Evolutionary conservation across 2,113 vertebrate species (phyloP).

Genomic region (Pseudonaja textilis): DNA sequence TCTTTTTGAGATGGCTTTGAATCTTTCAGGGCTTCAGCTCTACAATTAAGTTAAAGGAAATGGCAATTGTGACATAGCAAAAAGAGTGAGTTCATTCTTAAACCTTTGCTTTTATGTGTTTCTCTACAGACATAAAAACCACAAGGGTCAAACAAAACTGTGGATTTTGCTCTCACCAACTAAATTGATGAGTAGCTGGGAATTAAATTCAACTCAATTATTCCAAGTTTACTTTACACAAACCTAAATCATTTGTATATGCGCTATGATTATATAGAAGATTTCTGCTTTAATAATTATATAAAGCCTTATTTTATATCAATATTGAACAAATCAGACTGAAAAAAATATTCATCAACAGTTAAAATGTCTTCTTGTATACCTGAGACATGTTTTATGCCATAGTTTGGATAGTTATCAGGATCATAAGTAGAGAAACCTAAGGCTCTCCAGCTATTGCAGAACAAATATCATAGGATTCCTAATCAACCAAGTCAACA

Average conservation of each 20-base stretch:
- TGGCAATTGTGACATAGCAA: neutral
- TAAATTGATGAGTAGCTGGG: neutral
- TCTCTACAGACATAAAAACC: neutral
- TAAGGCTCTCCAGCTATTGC: neutral
- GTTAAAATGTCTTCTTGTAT: neutral
- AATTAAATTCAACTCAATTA: neutral
- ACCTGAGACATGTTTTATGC: neutral
- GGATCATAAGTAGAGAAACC: neutral
- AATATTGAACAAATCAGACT: neutral
- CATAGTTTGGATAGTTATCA: no score
- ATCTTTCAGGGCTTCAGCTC: conserved; percentile 92
- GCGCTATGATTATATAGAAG: neutral
- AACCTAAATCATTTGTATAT: neutral
- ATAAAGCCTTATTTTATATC: neutral
- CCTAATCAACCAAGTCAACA: neutral
- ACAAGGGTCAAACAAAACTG: neutral
- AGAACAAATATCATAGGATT: neutral
- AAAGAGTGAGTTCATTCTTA: neutral
- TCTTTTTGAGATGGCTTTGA: conserved; percentile 79
- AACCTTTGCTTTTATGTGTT: neutral
- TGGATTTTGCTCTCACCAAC: neutral
- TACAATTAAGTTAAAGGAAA: conserved; percentile 57
- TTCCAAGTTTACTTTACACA: conserved; percentile 17
- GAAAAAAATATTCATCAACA: neutral
- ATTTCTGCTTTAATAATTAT: neutral